Evolutionary conservation across 2,113 vertebrate species (phyloP).

Genomic region (Bubo blakistoni): DNA sequence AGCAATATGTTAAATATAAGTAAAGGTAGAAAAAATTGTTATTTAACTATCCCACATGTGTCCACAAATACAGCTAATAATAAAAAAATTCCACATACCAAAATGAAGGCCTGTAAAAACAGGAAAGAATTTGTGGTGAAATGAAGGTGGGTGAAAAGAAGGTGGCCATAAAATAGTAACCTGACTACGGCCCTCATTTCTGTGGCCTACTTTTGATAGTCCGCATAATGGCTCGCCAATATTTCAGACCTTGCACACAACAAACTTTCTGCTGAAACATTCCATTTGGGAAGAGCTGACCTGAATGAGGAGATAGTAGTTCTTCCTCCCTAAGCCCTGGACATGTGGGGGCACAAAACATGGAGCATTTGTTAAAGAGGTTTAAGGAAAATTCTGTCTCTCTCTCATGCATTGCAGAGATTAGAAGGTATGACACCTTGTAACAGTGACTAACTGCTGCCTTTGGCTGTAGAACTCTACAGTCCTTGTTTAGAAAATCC

Average conservation of each 20-base stretch:
- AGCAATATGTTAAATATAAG: not conserved
- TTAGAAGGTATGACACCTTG: not conserved
- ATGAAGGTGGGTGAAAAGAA: not conserved
- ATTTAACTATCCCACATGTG: not conserved
- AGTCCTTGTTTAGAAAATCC: not conserved
- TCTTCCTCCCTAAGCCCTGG: not conserved
- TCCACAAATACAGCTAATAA: not conserved
- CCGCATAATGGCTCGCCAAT: not conserved
- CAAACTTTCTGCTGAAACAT: not conserved
- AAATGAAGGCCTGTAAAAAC: not conserved
- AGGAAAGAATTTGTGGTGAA: not conserved
- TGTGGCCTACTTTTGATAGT: not conserved
- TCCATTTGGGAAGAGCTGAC: not conserved
- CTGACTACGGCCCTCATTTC: not conserved
- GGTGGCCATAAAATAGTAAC: not conserved
- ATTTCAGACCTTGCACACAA: not conserved
- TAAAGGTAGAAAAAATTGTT: not conserved
- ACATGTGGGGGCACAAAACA: not conserved
- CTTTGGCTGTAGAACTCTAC: not conserved
- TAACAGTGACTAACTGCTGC: not conserved
- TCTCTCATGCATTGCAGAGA: not conserved
- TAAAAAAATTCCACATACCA: not conserved
- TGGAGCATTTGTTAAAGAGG: not conserved
- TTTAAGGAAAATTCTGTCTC: not conserved
- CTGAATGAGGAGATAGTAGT: not conserved